Percentiles rank a stretch among this genome's conserved stretches.
Evolutionary conservation across 2,888 invertebrate species (phyloP).

Genomic region (Psylliodes chrysocephalus): DNA sequence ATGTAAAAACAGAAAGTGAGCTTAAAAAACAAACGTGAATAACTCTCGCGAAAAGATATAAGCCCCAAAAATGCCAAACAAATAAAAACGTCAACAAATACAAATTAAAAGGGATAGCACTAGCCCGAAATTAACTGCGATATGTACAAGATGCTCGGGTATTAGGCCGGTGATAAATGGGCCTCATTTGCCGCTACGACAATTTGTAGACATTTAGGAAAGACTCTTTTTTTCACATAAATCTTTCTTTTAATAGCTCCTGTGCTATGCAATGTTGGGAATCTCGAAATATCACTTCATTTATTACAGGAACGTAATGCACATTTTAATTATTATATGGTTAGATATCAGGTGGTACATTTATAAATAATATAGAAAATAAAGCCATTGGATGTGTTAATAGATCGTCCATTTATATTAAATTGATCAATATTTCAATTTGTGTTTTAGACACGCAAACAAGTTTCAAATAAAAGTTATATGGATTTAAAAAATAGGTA

Average conservation of each 20-base stretch:
- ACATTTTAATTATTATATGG: not conserved
- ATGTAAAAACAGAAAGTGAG: too few relatives aligned
- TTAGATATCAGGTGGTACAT: too few relatives aligned
- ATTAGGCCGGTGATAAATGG: constrained; percentile 63
- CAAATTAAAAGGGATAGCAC: constrained; percentile 56
- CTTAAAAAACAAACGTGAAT: too few relatives aligned
- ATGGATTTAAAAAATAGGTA: too few relatives aligned
- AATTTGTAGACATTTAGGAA: constrained; percentile 66
- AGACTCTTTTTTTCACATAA: constrained; percentile 62
- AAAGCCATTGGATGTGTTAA: too few relatives aligned
- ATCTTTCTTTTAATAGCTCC: constrained; percentile 64
- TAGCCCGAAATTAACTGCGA: constrained; percentile 57
- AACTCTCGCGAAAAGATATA: constrained; percentile 18
- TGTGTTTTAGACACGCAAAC: too few relatives aligned
- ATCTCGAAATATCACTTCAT: constrained; percentile 31
- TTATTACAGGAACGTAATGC: constrained; percentile 1
- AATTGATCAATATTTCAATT: too few relatives aligned
- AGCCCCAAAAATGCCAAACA: constrained; percentile 52
- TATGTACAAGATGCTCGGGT: constrained; percentile 48
- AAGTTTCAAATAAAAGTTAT: too few relatives aligned
- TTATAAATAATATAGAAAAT: too few relatives aligned
- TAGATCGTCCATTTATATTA: too few relatives aligned
- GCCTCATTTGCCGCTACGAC: constrained; percentile 64
- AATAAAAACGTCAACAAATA: constrained; percentile 59
- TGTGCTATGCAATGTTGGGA: constrained; percentile 49